Base-by-base conservation (phyloP, 2,797 vertebrate genomes). In the Amblyopsis hoosieri region DNA sequence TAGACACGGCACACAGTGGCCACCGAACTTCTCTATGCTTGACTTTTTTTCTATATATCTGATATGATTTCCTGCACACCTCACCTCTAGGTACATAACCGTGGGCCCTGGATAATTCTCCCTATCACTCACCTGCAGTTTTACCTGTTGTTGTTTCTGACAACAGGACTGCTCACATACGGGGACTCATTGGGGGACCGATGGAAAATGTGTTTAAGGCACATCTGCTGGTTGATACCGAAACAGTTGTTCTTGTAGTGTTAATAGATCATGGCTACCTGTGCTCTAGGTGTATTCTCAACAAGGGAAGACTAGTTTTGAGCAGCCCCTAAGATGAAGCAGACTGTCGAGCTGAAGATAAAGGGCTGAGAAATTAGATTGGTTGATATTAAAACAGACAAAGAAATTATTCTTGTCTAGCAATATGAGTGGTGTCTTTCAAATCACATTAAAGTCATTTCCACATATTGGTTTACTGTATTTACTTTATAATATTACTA, bases 1-100 rank as follows among this genome's bases (percentile, higher is more conserved):
- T 64, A 81, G 82, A 77, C 58, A 52, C 66, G 53, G 52, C 64
- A 58, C 23, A 45, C 57, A 51, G 58, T 57, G 58, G 62, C 47
- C 23, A 17, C 69, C 49, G 72, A 80, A 80, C 73, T 75, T 78
- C 71, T 4, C 23, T 46, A 8, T 53, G 10, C 10, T 17, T 29
- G 42, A 14, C 51, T 55, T 67, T 71, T 54, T 29, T 50, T 51
- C 52, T 66, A 8, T 62, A 64, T 12, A 33, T 46, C 17, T 60
- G n/a, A 33, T 46, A n/a, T 60, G n/a, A 54, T 45, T 47, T 19
- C 17, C 15, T 23, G 48, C 42, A 62, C 53, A 45, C 19, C 4
- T 45, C 49, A 50, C 13, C 19, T 29, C 13, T 56, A 3, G 4
- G 14, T 49, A 14, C 6, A 49, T n/a, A n/a, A 42, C 13, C 3